These are phyloP conservation scores for Carollia perspicillata DNA, from an alignment of 2,113 vertebrate genomes.

Conservation along the genomic window DNA sequence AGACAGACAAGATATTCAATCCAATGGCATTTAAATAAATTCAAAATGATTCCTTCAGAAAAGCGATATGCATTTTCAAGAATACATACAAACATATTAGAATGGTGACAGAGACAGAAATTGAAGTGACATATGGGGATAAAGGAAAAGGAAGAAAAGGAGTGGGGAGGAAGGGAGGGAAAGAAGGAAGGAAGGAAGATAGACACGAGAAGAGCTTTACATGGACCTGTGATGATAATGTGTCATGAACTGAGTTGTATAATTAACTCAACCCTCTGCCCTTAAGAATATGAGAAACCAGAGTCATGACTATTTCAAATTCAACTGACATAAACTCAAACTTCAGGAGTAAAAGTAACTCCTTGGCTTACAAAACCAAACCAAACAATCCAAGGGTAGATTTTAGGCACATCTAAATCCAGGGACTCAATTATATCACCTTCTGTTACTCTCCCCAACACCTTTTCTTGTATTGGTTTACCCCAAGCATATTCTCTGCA, in stretches of 20 bases:
- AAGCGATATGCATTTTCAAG: background rate
- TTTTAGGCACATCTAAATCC: background rate
- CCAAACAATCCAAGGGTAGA: background rate
- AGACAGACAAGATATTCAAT: background rate
- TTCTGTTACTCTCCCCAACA: background rate
- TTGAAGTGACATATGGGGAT: background rate
- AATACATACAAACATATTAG: background rate
- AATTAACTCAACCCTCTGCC: background rate
- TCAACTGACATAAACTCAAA: conserved; percentile 16
- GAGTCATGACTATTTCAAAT: background rate
- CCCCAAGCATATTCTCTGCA: background rate
- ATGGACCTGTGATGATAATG: background rate
- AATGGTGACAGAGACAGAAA: background rate
- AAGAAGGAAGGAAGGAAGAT: background rate
- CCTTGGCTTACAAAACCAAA: background rate
- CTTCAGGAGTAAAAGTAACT: background rate
- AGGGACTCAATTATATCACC: background rate
- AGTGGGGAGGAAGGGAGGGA: background rate
- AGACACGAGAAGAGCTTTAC: background rate
- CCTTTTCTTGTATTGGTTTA: background rate
- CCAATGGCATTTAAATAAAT: background rate
- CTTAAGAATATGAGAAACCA: background rate
- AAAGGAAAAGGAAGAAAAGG: background rate
- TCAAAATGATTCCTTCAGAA: background rate
- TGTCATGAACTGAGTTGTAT: background rate